These are phyloP conservation scores for Microplitis manilae DNA, from an alignment of 2,888 invertebrate species.

Conservation along the genomic window DNA sequence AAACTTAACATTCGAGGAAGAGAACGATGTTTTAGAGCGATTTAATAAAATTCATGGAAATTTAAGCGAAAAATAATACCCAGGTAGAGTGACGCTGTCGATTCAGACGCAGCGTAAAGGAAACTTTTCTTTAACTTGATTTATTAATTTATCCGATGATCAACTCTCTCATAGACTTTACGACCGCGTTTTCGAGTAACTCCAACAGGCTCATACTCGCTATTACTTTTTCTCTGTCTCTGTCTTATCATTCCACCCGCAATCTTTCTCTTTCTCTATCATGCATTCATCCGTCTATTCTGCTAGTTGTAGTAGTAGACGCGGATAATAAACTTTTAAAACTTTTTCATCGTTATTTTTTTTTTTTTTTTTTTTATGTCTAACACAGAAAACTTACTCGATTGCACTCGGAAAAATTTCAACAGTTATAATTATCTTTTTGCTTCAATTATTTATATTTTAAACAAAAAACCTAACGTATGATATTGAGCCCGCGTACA, in stretches of 20 bases:
- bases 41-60: slow-evolving; percentile 31
- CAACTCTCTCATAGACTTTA: slow-evolving; percentile 13
- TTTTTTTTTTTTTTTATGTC: background rate
- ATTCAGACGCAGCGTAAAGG: slow-evolving; percentile 12
- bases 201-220: background rate
- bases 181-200: background rate
- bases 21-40: background rate
- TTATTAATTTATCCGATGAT: slow-evolving; percentile 34
- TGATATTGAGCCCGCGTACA: background rate
- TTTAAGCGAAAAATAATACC: slow-evolving; percentile 33
- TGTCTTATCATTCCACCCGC: background rate
- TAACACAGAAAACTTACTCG: background rate
- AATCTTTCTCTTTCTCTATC: background rate
- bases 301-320: background rate
- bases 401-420: background rate
- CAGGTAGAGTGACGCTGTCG: slow-evolving; percentile 9
- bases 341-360: slow-evolving; percentile 19
- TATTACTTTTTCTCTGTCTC: background rate
- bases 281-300: background rate
- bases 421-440: background rate
- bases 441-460: background rate
- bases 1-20: no score
- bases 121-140: slow-evolving; percentile 30
- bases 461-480: background rate
- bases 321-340: slow-evolving; percentile 19